Evolutionary conservation across 2,888 invertebrate species (phyloP).

Genomic region (Xestia rhomboidea): DNA sequence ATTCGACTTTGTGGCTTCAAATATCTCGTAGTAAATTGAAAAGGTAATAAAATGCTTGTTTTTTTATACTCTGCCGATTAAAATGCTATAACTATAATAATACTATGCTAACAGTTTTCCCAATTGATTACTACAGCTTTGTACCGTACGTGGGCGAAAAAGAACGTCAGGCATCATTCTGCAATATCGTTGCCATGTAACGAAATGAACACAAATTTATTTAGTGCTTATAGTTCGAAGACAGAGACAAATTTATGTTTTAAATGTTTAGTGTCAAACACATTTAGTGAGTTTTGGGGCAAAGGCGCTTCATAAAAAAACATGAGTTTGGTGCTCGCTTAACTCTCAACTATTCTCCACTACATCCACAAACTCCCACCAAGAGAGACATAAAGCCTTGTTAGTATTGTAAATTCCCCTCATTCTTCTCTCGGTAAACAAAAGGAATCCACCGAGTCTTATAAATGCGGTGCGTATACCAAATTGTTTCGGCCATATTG

Average conservation of each 20-base stretch:
- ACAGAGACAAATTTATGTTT: not conserved
- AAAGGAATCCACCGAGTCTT: constrained; percentile 78
- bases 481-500: constrained; percentile 83
- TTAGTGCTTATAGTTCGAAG: not conserved
- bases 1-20: not conserved
- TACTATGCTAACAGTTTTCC: not conserved
- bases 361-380: constrained; percentile 48
- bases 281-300: not conserved
- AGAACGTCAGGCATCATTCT: not conserved
- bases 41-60: not conserved
- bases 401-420: constrained; percentile 68
- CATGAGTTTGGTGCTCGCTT: not conserved
- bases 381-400: constrained; percentile 63
- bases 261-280: not conserved
- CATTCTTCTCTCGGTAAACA: constrained; percentile 73
- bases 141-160: not conserved
- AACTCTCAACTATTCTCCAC: constrained; percentile 39
- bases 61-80: not conserved
- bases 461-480: constrained; percentile 76
- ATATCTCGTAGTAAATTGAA: not conserved
- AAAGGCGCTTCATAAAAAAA: not conserved
- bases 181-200: not conserved
- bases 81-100: too few relatives aligned
- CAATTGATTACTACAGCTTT: not conserved
- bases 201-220: not conserved